phyloP scores from a whole-genome alignment of 2,888 invertebrate species.

The Odontomyia ornata region DNA sequence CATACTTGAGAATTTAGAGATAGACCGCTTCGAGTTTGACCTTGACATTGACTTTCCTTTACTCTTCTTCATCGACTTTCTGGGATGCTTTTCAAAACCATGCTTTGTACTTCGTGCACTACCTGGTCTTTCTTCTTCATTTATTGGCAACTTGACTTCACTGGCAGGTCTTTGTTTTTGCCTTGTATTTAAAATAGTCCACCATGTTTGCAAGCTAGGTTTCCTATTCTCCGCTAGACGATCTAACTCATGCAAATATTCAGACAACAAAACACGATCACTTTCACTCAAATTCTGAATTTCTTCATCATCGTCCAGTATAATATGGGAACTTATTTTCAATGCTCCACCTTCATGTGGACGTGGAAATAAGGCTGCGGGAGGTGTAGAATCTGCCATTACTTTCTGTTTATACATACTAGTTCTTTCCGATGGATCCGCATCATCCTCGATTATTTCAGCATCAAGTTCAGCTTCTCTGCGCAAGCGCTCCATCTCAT shows the following conservation, averaged over 20 bases:
- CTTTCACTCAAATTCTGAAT: not conserved
- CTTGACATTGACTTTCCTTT: not conserved
- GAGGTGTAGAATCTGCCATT: not conserved
- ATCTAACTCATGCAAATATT: not conserved
- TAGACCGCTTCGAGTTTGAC: not conserved
- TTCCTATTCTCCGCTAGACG: not conserved
- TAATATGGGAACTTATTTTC: not conserved
- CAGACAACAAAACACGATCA: not conserved
- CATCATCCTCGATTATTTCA: not conserved
- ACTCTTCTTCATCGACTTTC: constrained; percentile 1
- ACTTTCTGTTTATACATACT: not conserved
- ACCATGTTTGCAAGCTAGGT: not conserved
- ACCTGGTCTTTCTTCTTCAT: not conserved
- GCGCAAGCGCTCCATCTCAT: not conserved
- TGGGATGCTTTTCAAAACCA: not conserved
- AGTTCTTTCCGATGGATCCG: not conserved
- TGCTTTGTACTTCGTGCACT: not conserved
- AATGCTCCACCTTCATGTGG: not conserved
- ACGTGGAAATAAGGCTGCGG: constrained; percentile 8
- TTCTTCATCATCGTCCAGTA: not conserved
- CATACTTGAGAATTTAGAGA: not conserved
- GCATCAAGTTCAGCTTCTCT: constrained; percentile 14
- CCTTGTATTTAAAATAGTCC: not conserved
- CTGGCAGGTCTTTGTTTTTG: not conserved
- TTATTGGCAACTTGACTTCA: not conserved